Evolutionary conservation across 1,140 invertebrate species (phyloP).

Genomic region (Drosophila biarmipes): DNA sequence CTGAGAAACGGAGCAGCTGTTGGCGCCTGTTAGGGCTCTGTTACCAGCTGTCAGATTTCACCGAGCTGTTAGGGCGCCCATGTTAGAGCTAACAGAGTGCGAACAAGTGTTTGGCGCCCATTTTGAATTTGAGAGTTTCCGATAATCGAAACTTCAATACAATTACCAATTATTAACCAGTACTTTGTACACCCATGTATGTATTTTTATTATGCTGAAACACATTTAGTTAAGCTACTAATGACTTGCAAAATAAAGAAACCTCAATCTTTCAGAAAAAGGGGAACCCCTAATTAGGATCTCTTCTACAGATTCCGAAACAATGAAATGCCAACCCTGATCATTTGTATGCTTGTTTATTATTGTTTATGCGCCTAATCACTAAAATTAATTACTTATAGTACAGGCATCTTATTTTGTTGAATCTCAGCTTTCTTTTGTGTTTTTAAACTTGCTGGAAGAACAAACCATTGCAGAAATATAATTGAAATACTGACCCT

Average conservation of each 20-base stretch:
- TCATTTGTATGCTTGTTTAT: conserved; percentile 63
- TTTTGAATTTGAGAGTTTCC: conserved; percentile 2
- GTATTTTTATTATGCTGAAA: no score
- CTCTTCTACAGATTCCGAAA: background rate
- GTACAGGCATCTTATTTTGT: conserved; percentile 66
- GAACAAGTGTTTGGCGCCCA: conserved; percentile 23
- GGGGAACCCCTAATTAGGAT: no score
- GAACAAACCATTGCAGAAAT: conserved; percentile 72
- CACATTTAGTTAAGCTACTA: no score
- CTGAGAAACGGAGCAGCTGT: conserved; percentile 38
- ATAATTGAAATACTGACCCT: conserved; percentile 70
- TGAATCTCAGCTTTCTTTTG: conserved; percentile 71
- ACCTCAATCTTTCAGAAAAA: background rate
- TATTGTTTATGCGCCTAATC: conserved; percentile 66
- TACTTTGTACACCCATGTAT: no score
- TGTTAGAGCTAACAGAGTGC: conserved; percentile 13
- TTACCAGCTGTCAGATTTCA: conserved; percentile 6
- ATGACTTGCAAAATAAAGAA: no score
- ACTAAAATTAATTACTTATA: conserved; percentile 75
- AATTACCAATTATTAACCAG: no score
- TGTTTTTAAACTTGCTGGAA: conserved; percentile 67
- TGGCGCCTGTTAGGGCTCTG: conserved; percentile 17
- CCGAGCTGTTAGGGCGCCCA: background rate
- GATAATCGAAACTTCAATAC: background rate
- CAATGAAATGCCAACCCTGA: background rate